Evolutionary conservation across 2,113 vertebrate species (phyloP).

Genomic region (Mixornis gularis): DNA sequence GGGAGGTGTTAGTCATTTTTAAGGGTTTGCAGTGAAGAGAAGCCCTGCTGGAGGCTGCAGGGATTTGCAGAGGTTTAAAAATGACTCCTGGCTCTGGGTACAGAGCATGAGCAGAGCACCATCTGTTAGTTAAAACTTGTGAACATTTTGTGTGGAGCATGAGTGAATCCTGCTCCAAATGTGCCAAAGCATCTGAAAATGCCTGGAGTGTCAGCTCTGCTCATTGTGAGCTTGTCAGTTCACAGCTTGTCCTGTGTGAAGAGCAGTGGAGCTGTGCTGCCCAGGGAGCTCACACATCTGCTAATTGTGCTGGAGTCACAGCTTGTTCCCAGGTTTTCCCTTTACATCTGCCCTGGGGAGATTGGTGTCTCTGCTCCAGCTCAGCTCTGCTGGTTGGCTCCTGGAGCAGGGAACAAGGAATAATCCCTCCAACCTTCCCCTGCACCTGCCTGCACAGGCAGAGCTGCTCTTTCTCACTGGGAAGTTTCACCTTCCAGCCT

Average conservation of each 20-base stretch:
- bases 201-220: neutral
- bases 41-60: neutral
- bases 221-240: neutral
- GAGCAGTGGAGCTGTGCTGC: neutral
- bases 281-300: neutral
- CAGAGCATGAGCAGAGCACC: constrained; percentile 9
- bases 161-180: constrained; percentile 22
- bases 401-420: neutral
- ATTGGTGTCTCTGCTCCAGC: neutral
- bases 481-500: neutral
- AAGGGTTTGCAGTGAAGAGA: neutral
- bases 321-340: neutral
- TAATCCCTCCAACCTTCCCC: neutral
- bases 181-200: constrained; percentile 1
- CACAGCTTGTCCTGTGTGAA: neutral
- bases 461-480: neutral
- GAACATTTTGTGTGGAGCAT: neutral
- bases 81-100: neutral
- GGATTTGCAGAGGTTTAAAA: constrained; percentile 18
- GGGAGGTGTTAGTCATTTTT: neutral
- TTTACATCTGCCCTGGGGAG: neutral
- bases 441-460: neutral
- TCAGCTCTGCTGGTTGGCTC: neutral
- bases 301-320: neutral
- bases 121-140: constrained; percentile 34